Base-by-base conservation (phyloP, 1,140 invertebrate genomes). In the Drosophila equinoxialis region DNA sequence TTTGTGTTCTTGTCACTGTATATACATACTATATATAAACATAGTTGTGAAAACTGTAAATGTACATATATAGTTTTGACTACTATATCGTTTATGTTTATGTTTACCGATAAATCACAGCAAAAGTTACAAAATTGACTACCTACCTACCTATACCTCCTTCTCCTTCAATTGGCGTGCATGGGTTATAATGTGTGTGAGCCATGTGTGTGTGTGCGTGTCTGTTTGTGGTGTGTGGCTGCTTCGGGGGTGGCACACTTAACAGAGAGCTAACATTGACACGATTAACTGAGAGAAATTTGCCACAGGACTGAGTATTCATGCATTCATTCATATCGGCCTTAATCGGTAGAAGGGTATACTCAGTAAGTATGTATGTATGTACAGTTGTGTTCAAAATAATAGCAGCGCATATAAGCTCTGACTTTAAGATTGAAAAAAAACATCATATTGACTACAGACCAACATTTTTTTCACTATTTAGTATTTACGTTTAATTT, bases 31-130 rank as follows among this genome's bases (percentile, higher is more conserved):
- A 30, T 60, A 17, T 62, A 35, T 33, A 35, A 35, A 65, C 11
- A 62, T 42, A 65, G 26, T 55, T 65, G 23, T 65, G 26, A 51
- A 39, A 65, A 51, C 35, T 65, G 63, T 54, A 59, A 59, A 59
- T 65, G 63, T 54, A 59, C 33, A 59, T 42, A 58, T 37, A 42
- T 65, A 35, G 35, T 55, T 23, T 48, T 48, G 51, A 17, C 26
- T 51, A 1, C 35, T 59, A 20, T 59, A 20, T 59, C 8, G 57
- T 59, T 59, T 51, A 51, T 51, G 45, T 51, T 51, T 23, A 51
- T 51, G 45, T 51, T 51, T 51, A 51, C 45, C 41, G 37, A 62
- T 42, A 23, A 51, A 51, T 51, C 45, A 51, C 45, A 51, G 45
- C 45, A 23, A 51, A 51, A 51, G 8, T 51, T 51, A 23, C 8